Conservation (phyloP, 2,113 vertebrate genomes). For the Microtus richardsoni region DNA sequence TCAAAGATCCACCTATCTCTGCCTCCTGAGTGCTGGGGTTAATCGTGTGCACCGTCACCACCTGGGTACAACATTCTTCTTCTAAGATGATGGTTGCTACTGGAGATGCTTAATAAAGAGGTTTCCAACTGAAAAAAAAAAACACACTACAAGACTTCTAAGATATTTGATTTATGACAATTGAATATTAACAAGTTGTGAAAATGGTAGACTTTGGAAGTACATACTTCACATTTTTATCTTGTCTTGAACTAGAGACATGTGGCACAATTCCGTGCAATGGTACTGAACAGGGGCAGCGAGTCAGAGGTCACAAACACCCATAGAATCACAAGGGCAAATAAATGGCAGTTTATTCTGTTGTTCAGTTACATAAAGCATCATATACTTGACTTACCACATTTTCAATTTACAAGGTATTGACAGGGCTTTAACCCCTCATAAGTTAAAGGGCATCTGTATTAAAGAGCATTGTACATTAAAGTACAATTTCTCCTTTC, state of each 20-base stretch:
- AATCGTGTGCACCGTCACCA: neutral
- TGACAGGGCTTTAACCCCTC: neutral
- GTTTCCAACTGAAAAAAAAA: slow-evolving; percentile 19
- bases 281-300: neutral
- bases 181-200: neutral
- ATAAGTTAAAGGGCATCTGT: neutral
- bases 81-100: neutral
- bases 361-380: neutral
- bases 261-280: neutral
- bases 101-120: neutral
- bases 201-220: neutral
- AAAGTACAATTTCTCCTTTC: slow-evolving; percentile 48
- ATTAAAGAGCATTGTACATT: neutral
- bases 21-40: neutral
- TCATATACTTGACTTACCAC: neutral
- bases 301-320: neutral
- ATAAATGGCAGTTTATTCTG: neutral
- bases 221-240: neutral
- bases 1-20: neutral
- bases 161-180: neutral
- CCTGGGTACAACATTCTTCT: neutral
- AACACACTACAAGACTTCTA: neutral
- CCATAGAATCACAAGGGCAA: neutral
- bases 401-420: neutral
- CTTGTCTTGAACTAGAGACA: neutral